phyloP scores from a whole-genome alignment of 1,140 invertebrate species.

The Heliothis virescens region DNA sequence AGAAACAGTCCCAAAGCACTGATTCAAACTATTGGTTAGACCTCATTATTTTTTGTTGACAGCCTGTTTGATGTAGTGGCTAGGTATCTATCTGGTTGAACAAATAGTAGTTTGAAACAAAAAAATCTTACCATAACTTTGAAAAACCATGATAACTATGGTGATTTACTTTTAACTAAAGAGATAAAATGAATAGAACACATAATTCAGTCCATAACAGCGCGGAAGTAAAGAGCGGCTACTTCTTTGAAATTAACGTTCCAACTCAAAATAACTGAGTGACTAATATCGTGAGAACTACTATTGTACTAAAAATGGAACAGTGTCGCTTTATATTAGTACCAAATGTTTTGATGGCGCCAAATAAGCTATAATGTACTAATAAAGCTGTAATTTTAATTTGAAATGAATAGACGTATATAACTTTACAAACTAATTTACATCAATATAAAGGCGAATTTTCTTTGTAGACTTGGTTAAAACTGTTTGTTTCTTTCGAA shows the following conservation, averaged over 20 bases:
- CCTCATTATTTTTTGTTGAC: too few species aligned
- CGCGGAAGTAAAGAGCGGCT: conserved; percentile 22
- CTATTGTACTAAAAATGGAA: conserved; percentile 57
- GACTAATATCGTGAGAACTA: conserved; percentile 52
- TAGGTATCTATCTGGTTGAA: too few species aligned
- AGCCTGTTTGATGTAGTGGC: too few species aligned
- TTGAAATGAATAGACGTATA: background rate
- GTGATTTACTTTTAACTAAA: background rate
- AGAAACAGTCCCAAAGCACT: conserved; percentile 21
- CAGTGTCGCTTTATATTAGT: conserved; percentile 54
- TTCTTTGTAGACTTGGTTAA: background rate
- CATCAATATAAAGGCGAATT: background rate
- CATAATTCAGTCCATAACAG: conserved; percentile 15
- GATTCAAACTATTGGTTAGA: background rate
- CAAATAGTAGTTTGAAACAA: too few species aligned
- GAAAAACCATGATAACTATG: too few species aligned
- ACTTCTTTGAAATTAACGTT: conserved; percentile 35
- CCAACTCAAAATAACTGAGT: conserved; percentile 44
- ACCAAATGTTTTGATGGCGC: conserved; percentile 53
- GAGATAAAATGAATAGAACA: background rate
- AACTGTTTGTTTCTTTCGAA: background rate
- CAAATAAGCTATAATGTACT: conserved; percentile 43
- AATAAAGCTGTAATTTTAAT: conserved; percentile 9
- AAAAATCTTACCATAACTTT: too few species aligned
- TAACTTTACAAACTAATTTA: conserved; percentile 27